phyloP scores from a whole-genome alignment of 2,888 invertebrate genomes.

The Auanema freiburgensis region DNA sequence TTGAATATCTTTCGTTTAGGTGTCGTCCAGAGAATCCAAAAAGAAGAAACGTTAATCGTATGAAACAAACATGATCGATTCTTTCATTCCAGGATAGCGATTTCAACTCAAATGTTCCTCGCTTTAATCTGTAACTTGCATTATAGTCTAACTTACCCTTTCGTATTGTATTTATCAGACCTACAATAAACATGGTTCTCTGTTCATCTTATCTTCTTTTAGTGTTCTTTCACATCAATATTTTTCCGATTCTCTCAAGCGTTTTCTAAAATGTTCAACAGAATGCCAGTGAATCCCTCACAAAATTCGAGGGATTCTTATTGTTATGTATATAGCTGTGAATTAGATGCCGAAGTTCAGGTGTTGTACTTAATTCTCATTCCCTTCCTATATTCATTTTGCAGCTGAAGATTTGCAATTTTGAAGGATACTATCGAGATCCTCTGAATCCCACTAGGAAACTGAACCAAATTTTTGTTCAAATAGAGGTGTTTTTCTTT shows the following conservation, averaged over 20 bases:
- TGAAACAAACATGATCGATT: background rate
- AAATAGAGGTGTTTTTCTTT: conserved; percentile 26
- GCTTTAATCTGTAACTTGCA: background rate
- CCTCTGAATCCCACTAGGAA: conserved; percentile 29
- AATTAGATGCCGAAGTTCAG: conserved; percentile 37
- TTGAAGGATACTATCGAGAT: conserved; percentile 43
- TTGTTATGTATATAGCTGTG: conserved; percentile 45
- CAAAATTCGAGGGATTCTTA: conserved; percentile 24
- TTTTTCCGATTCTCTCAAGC: background rate
- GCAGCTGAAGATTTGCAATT: conserved; percentile 36
- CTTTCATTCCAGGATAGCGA: conserved; percentile 4
- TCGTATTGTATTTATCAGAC: background rate
- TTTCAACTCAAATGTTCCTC: conserved; percentile 2
- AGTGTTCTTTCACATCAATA: conserved; percentile 1
- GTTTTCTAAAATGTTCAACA: background rate
- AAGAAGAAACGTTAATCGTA: conserved; percentile 12
- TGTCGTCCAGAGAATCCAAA: conserved; percentile 14
- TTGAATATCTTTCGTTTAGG: conserved; percentile 3
- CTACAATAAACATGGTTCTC: background rate
- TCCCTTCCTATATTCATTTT: too few relatives aligned
- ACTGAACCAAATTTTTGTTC: conserved; percentile 33
- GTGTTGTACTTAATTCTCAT: conserved; percentile 5
- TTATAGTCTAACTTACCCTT: too few relatives aligned
- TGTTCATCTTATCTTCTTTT: conserved; percentile 7
- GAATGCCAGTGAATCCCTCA: conserved; percentile 1